These are phyloP conservation scores for Aptenodytes forsteri DNA, from an alignment of 2,113 vertebrate genomes.

Conservation along the genomic window DNA sequence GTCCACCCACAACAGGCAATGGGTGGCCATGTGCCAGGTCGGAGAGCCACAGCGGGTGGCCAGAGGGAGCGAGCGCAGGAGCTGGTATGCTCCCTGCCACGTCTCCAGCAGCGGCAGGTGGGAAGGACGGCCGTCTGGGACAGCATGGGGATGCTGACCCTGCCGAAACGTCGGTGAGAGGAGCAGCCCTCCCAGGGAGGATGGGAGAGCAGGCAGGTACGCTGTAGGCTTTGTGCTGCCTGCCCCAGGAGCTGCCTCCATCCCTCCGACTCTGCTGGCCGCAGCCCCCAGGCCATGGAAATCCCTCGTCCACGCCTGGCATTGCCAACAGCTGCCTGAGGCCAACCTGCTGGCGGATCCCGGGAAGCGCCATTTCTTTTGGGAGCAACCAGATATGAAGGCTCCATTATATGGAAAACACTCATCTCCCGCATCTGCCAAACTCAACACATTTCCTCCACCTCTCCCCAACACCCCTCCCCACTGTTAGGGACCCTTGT, in stretches of 20 bases:
- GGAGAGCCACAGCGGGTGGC: accelerated
- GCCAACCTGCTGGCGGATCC: not conserved
- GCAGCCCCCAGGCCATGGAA: not conserved
- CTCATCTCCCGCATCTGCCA: slow-evolving; percentile 58
- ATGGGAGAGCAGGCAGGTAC: not conserved
- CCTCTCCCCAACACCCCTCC: slow-evolving; percentile 33
- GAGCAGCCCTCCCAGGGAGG: not conserved
- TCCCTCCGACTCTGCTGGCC: accelerated
- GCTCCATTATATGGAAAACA: slow-evolving; percentile 52
- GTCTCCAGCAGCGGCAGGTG: accelerated
- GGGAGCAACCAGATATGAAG: slow-evolving; percentile 27
- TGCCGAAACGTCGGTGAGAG: accelerated
- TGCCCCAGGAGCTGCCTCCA: accelerated
- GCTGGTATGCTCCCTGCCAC: not conserved
- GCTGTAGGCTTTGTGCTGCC: not conserved
- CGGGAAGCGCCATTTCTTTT: not conserved
- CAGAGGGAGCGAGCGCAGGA: accelerated
- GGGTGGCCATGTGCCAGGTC: not conserved
- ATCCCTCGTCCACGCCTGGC: not conserved
- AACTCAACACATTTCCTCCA: slow-evolving; percentile 23
- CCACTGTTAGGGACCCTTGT: slow-evolving; percentile 51
- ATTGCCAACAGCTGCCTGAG: slow-evolving; percentile 16
- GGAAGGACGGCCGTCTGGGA: accelerated
- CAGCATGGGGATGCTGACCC: not conserved
- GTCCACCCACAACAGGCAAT: too few relatives aligned